Conservation (phyloP, 2,113 vertebrate genomes). For the Procapra przewalskii region DNA sequence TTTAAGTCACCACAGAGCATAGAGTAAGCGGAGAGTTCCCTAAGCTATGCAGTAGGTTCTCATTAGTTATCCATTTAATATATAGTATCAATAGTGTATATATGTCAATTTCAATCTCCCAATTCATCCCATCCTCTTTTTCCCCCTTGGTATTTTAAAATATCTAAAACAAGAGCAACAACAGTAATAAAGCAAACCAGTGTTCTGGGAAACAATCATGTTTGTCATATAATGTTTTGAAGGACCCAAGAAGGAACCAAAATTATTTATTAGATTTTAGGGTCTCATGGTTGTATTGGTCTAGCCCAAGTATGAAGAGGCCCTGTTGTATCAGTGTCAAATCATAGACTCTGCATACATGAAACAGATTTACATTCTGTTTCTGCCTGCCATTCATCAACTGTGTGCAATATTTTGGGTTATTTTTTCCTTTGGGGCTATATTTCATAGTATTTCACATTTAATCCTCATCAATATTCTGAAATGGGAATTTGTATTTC, state of each 20-base stretch:
- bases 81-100: not conserved
- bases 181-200: not conserved
- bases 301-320: not conserved
- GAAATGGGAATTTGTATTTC: not conserved
- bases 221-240: not conserved
- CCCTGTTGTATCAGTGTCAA: fast-evolving
- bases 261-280: not conserved
- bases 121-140: not conserved
- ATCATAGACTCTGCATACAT: not conserved
- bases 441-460: not conserved
- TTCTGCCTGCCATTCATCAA: not conserved
- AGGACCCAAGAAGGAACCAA: not conserved
- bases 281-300: fast-evolving
- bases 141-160: not conserved
- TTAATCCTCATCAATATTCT: not conserved
- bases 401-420: no score
- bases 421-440: not conserved
- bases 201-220: not conserved
- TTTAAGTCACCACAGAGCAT: not conserved
- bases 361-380: not conserved
- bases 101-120: not conserved
- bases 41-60: not conserved
- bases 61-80: not conserved
- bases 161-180: not conserved
- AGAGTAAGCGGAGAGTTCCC: not conserved